phyloP scores from a whole-genome alignment of 1,140 invertebrate species.

The Lycorma delicatula region DNA sequence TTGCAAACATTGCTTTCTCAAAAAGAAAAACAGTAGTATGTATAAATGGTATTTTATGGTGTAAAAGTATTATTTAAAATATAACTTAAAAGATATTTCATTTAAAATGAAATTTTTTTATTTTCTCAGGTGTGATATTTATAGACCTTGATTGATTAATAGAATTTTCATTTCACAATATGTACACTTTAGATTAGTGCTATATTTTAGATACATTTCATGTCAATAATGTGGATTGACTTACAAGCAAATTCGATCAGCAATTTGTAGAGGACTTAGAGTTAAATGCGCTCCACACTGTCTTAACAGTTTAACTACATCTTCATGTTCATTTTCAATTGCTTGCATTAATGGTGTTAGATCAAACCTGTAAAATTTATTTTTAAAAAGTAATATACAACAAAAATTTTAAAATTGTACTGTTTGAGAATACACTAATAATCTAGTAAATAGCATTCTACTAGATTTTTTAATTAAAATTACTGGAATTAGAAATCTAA shows the following conservation, averaged over 20 bases:
- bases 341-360: constrained; percentile 53
- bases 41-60: too few species aligned
- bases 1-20: too few species aligned
- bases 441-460: too few species aligned
- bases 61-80: not conserved
- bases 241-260: constrained; percentile 48
- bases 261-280: constrained; percentile 41
- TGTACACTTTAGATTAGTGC: not conserved
- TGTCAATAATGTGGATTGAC: constrained; percentile 1
- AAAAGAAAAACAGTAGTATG: too few species aligned
- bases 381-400: too few species aligned
- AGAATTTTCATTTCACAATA: not conserved
- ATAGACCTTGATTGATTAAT: not conserved
- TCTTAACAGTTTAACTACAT: constrained; percentile 50
- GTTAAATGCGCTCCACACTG: constrained; percentile 55
- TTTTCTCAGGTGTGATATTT: not conserved
- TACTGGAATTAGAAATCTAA: too few species aligned
- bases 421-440: too few species aligned
- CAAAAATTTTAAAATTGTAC: too few species aligned
- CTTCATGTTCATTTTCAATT: constrained; percentile 48
- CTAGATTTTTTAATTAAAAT: too few species aligned
- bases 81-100: not conserved
- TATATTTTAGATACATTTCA: not conserved
- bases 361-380: constrained; percentile 41
- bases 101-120: not conserved